Base-by-base conservation (phyloP, 2,113 vertebrate species). In the Pteropus alecto region DNA sequence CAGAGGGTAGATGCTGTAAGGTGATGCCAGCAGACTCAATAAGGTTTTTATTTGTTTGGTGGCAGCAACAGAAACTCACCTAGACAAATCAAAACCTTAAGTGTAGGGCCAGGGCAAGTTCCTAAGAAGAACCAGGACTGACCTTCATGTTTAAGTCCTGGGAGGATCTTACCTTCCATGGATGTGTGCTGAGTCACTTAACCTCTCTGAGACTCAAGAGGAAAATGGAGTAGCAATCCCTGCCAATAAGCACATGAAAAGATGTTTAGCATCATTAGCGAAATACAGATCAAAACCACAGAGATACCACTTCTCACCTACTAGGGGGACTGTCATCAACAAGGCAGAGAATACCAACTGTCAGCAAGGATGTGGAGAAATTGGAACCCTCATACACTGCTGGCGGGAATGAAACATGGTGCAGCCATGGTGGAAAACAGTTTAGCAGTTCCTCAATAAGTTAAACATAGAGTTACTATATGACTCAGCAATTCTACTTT, bases 251-350 rank as follows among this genome's bases (percentile, higher is more conserved):
- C 51, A 60, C 67, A 51, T 30, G 74, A 73, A 86, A 96, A 79
- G 70, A 79, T 54, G 58, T 56, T 83, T 11, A 51, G 73, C 21
- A 33, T 58, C 77, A 56, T 67, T 41, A 94, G 18, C 33, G 9
- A 73, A 76, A 93, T 26, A 15, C 77, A 92, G 38, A 95, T 74
- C 16, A 68, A 93, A 96, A 60, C 70, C 71, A 84, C 46, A 81
- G 18, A 73, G 48, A 79, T 56, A 68, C n/a, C 56, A 73, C 58
- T 74, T 84, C 21, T 46, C 22, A 61, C 35, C 33, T 41, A 91
- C 7, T 61, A 56, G 4, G 48, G 91, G 51, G 38, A 41, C 35
- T 65, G 41, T 12, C 68, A 87, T 77, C 15, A 87, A 61, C 68
- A 90, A 89, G 33, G 43, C 16, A 56, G 26, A 86, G 16, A 70